Evolutionary conservation across 2,113 vertebrate species (phyloP).

Genomic region (Pontoporia blainvillei): DNA sequence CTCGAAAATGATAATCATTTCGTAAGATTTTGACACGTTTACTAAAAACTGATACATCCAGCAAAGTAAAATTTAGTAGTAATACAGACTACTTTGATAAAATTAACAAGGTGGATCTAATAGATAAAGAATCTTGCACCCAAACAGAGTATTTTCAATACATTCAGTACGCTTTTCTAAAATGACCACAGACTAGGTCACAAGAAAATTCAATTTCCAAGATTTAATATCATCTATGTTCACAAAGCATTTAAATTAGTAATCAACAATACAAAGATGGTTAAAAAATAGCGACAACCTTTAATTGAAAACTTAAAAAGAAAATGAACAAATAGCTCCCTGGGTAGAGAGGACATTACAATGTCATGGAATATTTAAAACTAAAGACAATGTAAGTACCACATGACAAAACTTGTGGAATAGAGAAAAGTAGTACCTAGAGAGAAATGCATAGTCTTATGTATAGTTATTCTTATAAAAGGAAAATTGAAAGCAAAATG

Average conservation of each 20-base stretch:
- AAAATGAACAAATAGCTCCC: not conserved
- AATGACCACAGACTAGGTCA: not conserved
- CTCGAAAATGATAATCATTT: not conserved
- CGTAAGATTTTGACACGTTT: not conserved
- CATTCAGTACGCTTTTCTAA: not conserved
- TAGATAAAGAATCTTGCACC: not conserved
- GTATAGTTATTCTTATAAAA: not conserved
- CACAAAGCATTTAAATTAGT: not conserved
- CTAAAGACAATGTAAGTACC: not conserved
- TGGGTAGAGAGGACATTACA: not conserved
- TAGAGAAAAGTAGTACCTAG: not conserved
- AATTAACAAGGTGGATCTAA: not conserved
- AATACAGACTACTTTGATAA: not conserved
- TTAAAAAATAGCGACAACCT: not conserved
- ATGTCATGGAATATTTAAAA: not conserved
- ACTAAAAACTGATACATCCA: not conserved
- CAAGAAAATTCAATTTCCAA: conserved; percentile 9
- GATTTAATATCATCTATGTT: not conserved
- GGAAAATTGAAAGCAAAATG: not conserved
- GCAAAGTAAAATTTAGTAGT: not conserved
- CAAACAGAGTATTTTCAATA: conserved; percentile 13
- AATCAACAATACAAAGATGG: not conserved
- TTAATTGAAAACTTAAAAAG: not conserved
- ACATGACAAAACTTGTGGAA: not conserved
- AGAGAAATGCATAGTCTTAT: not conserved